A percentile compares a stretch with the other conserved stretches of the same genome.
Evolutionary conservation across 2,113 vertebrate genomes (phyloP).

Genomic region (Phalacrocorax pelagicus): DNA sequence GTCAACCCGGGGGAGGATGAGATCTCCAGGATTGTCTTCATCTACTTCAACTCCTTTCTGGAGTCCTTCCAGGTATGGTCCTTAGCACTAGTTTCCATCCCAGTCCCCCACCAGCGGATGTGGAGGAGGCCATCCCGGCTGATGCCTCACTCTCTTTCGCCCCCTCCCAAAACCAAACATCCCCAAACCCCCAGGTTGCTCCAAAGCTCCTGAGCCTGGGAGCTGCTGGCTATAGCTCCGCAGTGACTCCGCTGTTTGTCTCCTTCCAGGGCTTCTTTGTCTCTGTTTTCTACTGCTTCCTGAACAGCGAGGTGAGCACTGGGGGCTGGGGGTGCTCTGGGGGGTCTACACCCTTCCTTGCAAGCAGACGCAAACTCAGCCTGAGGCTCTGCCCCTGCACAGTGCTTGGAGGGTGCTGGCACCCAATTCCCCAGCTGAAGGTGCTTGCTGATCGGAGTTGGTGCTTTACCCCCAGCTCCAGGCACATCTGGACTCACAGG

Average conservation of each 20-base stretch:
- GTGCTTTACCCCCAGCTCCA: background rate
- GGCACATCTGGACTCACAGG: background rate
- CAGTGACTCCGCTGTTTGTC: background rate
- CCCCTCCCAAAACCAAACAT: background rate
- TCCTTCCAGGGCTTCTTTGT: conserved; percentile 89
- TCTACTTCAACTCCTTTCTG: conserved; percentile 98
- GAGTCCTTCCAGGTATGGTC: conserved; percentile 93
- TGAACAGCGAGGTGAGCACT: conserved; percentile 89
- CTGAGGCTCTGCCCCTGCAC: fast-evolving
- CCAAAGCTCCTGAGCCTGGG: background rate
- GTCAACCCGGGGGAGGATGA: conserved; percentile 96
- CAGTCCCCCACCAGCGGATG: background rate
- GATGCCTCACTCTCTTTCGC: background rate
- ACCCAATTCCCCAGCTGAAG: background rate
- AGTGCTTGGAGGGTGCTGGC: background rate
- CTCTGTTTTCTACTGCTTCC: conserved; percentile 91
- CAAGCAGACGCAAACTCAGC: background rate
- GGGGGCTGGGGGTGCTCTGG: fast-evolving
- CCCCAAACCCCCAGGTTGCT: background rate
- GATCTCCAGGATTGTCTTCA: conserved; percentile 93
- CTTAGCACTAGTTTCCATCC: background rate
- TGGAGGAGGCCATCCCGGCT: background rate
- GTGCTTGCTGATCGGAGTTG: background rate
- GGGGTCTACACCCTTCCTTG: background rate
- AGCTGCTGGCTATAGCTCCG: background rate